Conservation (phyloP, 2,113 vertebrate genomes). For the Lanius collurio region DNA sequence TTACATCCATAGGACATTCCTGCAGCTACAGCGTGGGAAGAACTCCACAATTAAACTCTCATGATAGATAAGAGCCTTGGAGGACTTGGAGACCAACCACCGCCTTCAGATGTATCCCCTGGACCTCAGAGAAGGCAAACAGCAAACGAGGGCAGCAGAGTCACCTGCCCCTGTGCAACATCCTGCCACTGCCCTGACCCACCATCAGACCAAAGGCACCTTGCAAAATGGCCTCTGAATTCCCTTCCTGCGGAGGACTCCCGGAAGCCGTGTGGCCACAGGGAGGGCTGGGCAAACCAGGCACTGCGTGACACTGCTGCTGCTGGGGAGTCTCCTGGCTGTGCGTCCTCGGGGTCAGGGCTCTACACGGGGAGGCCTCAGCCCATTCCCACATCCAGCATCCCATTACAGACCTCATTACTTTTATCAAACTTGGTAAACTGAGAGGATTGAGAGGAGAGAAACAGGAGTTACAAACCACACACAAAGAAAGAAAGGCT, state of each 20-base stretch:
- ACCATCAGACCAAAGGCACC: neutral
- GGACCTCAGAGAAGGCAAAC: neutral
- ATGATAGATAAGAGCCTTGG: accelerated
- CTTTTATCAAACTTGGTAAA: neutral
- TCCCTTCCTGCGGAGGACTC: neutral
- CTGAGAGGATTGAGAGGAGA: neutral
- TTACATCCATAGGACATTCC: neutral
- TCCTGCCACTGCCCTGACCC: neutral
- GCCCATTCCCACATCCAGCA: neutral
- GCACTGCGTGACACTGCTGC: accelerated
- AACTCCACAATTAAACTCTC: neutral
- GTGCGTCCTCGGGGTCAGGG: neutral
- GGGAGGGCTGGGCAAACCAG: neutral
- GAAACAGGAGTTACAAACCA: neutral
- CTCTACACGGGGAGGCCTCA: neutral
- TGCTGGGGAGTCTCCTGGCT: neutral
- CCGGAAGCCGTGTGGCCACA: accelerated
- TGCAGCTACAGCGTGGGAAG: neutral
- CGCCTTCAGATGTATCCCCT: neutral
- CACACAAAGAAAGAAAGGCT: neutral
- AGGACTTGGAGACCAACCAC: neutral
- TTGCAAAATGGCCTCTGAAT: neutral
- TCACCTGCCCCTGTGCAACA: neutral
- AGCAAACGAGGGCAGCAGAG: neutral
- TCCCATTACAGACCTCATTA: neutral